These are phyloP conservation scores for Melanophora roralis DNA, from an alignment of 2,888 invertebrate species.

Conservation along the genomic window DNA sequence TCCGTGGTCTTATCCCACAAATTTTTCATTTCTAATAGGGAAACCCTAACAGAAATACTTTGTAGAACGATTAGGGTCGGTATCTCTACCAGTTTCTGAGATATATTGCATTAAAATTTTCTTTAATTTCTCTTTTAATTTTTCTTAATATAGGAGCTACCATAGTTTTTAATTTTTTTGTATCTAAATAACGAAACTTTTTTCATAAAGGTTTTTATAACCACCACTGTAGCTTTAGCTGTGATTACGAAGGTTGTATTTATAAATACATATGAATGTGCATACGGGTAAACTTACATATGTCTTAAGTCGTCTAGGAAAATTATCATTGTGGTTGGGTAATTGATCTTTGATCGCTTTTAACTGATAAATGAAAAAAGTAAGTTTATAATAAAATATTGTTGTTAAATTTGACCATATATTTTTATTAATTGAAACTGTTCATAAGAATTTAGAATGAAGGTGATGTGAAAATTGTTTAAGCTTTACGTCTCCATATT, in stretches of 20 bases:
- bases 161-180: too few species aligned
- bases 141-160: too few species aligned
- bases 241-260: neutral
- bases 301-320: conserved; percentile 16
- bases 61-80: too few species aligned
- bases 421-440: conserved; percentile 9
- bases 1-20: too few species aligned
- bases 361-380: conserved; percentile 58
- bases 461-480: conserved; percentile 56
- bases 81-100: too few species aligned
- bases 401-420: conserved; percentile 61
- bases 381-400: conserved; percentile 45
- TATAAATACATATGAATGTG: neutral
- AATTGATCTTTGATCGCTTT: conserved; percentile 61
- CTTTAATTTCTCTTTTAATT: too few species aligned
- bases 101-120: too few species aligned
- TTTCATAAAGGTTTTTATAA: too few species aligned
- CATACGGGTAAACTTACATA: neutral
- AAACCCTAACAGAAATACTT: too few species aligned
- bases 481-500: conserved; percentile 48
- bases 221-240: conserved; percentile 4
- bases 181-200: too few species aligned
- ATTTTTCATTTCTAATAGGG: too few species aligned
- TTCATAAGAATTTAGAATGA: conserved; percentile 3
- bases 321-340: conserved; percentile 49